Base-by-base conservation (phyloP, 2,888 invertebrate genomes). In the Pammene fasciana region DNA sequence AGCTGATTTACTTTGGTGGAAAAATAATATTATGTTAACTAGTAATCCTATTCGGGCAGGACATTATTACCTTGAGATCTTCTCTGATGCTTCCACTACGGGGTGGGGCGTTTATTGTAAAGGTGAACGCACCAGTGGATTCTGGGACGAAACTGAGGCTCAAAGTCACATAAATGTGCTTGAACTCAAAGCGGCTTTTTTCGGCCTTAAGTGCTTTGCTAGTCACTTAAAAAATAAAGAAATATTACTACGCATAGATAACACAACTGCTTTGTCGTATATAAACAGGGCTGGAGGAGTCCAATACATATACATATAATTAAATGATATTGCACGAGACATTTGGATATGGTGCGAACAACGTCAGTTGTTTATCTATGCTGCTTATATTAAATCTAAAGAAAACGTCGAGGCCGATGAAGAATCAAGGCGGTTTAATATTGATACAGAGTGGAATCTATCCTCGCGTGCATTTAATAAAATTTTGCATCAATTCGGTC, bases 191-290 rank as follows among this genome's bases (percentile, higher is more conserved):
- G 72, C 71, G 10, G 68, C 72, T 7, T 73, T 72, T 41, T 38
- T 67, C 10, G 72, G 60, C 4, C 52, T 74, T 9, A 74, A 72
- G 61, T 67, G 61, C 38, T 73, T 72, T 45, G 71, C 73, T 0
- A 59, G 60, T 10, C 18, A 71, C 26, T 3, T 61, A 11, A n/a
- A 9, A 5, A 50, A 71, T 10, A 55, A 43, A 38, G 65, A 70
- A 38, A 68, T 74, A 16, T 61, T 74, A 13, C 34, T 73, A n/a
- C 46, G 74, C 4, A 66, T 67, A n/a, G 72, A 75, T 41, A 74
- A 76, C 36, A 72, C 71, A 3, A 74, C 76, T 9, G 73, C 75
- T 0, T 61, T 76, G 8, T 55, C 64, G 14, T 75, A 73, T 36
- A 72, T 75, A 18, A 73, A 73, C 36, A 57, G 65, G 10, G 59